Evolutionary conservation across 2,888 invertebrate genomes (phyloP).

Genomic region (Netelia inedita): DNA sequence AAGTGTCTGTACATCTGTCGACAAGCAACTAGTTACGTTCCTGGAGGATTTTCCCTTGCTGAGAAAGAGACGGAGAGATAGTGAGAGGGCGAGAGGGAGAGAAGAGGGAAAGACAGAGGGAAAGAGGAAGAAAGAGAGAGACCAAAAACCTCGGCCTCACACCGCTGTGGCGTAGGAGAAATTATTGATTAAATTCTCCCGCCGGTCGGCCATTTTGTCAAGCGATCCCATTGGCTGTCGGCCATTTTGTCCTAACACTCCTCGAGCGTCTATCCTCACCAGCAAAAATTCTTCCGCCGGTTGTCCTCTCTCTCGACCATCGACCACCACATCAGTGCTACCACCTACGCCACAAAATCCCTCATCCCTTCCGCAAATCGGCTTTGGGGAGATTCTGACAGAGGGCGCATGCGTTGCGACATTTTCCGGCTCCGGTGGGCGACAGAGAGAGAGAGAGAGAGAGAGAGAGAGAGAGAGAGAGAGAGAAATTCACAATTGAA

Average conservation of each 20-base stretch:
- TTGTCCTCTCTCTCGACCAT: conserved; percentile 34
- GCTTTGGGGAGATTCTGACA: conserved; percentile 42
- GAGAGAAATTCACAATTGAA: conserved; percentile 72
- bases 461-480: not conserved
- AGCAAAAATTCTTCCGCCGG: conserved; percentile 27
- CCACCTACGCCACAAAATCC: conserved; percentile 69
- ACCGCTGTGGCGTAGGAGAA: conserved; percentile 64
- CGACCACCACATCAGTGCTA: conserved; percentile 65
- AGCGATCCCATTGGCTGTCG: conserved; percentile 81
- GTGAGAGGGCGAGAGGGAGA: not conserved
- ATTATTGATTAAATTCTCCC: conserved; percentile 84
- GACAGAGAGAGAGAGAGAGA: not conserved
- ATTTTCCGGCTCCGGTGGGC: conserved; percentile 72
- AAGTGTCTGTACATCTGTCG: conserved; percentile 9
- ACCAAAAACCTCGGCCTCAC: not conserved
- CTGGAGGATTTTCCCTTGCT: conserved; percentile 80
- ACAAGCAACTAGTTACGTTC: conserved; percentile 84
- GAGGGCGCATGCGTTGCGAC: conserved; percentile 78
- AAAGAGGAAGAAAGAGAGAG: conserved; percentile 63
- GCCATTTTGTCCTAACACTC: conserved; percentile 83
- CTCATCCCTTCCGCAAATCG: conserved; percentile 71
- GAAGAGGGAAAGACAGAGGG: not conserved
- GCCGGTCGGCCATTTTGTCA: conserved; percentile 82
- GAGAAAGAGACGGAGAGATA: conserved; percentile 62
- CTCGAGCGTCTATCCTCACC: conserved; percentile 60